Evolutionary conservation across 2,113 vertebrate genomes (phyloP).

Genomic region (Dasyornis broadbenti): DNA sequence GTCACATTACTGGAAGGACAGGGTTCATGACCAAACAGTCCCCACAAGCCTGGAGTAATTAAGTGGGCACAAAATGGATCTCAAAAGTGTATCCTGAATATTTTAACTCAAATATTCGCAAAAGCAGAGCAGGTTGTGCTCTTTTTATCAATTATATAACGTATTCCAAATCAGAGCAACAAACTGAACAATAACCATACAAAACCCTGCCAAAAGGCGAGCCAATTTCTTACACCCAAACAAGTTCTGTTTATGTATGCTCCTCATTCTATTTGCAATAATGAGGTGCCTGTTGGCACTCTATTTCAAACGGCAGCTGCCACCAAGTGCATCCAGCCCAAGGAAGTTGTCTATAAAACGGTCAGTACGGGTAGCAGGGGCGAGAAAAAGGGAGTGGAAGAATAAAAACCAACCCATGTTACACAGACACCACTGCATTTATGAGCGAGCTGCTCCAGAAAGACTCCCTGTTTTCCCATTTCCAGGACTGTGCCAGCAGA

Average conservation of each 20-base stretch:
- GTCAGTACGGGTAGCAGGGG: background rate
- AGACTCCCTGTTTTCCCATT: background rate
- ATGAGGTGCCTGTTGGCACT: background rate
- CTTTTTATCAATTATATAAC: background rate
- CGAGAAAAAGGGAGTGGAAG: background rate
- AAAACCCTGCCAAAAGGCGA: background rate
- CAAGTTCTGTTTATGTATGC: background rate
- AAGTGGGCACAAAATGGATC: background rate
- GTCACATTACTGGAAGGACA: background rate
- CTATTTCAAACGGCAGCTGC: background rate
- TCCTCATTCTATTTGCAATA: background rate
- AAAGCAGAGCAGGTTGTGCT: background rate
- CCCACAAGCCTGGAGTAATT: background rate
- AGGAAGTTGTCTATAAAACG: background rate
- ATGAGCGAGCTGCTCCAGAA: fast-evolving
- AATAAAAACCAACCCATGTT: background rate
- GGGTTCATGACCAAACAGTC: background rate
- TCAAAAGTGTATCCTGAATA: background rate
- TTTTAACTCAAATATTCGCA: background rate
- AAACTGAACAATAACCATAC: background rate
- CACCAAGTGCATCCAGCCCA: background rate
- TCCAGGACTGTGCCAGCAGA: background rate
- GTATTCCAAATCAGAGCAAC: background rate
- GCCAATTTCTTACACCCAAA: background rate
- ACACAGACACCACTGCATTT: background rate